These are phyloP conservation scores for Uloborus diversus DNA, from an alignment of 1,140 invertebrate species.

Conservation along the genomic window DNA sequence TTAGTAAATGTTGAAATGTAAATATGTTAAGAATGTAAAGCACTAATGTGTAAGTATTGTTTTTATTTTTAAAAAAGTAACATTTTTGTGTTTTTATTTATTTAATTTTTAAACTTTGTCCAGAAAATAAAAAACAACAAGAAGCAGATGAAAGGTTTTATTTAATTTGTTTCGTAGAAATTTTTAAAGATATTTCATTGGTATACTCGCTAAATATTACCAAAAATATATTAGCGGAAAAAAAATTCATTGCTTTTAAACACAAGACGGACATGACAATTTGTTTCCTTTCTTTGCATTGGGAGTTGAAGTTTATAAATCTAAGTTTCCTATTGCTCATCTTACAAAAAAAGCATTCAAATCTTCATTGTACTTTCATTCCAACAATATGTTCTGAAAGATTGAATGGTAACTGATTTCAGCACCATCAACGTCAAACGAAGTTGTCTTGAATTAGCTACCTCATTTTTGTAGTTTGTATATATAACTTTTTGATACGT, in stretches of 20 bases:
- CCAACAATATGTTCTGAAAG: not conserved
- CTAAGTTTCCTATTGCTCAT: not conserved
- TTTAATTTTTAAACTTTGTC: too few species aligned
- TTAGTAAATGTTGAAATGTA: not conserved
- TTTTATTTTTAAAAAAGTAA: not conserved
- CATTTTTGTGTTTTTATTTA: too few species aligned
- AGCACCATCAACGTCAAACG: not conserved
- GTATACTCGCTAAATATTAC: too few species aligned
- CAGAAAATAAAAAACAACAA: too few species aligned
- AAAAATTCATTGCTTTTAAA: not conserved
- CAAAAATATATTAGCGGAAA: too few species aligned
- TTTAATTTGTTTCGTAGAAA: too few species aligned
- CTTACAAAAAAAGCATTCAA: not conserved
- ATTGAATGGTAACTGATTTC: constrained; percentile 10
- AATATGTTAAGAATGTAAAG: not conserved
- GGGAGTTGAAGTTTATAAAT: not conserved
- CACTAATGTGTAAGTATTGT: not conserved
- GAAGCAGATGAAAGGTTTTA: too few species aligned
- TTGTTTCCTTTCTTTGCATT: not conserved
- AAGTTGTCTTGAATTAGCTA: constrained; percentile 28
- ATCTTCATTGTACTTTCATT: not conserved
- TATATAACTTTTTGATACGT: constrained; percentile 30
- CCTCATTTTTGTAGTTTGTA: constrained; percentile 40
- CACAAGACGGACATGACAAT: not conserved
- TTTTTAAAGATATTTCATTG: too few species aligned